phyloP scores from a whole-genome alignment of 2,888 invertebrate genomes.

The Acleris cristana region DNA sequence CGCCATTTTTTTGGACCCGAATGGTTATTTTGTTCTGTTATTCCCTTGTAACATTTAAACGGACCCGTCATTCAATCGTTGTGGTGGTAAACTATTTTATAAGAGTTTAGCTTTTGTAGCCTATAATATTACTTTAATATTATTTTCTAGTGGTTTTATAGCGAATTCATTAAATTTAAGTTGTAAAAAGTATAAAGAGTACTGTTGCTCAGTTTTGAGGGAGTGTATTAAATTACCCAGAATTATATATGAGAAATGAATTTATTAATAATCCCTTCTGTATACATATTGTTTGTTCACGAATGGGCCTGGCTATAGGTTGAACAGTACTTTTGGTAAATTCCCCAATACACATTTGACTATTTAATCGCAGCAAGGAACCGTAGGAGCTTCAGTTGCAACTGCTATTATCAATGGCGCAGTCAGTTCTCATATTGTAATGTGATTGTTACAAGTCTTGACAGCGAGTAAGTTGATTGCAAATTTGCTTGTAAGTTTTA shows the following conservation, averaged over 20 bases:
- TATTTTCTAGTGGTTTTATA: constrained; percentile 44
- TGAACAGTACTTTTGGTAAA: constrained; percentile 7
- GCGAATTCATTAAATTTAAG: constrained; percentile 64
- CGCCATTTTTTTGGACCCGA: constrained; percentile 6
- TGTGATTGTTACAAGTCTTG: constrained; percentile 10
- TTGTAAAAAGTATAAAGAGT: constrained; percentile 68
- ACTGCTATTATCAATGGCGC: background rate
- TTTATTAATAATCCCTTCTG: constrained; percentile 39
- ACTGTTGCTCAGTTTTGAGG: constrained; percentile 59
- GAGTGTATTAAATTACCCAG: constrained; percentile 49
- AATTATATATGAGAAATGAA: constrained; percentile 42
- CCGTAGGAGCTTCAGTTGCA: too few relatives aligned
- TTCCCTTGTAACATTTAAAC: constrained; percentile 9
- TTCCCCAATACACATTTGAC: background rate
- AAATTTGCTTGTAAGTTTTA: constrained; percentile 26
- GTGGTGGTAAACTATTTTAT: constrained; percentile 59
- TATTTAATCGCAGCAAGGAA: too few relatives aligned
- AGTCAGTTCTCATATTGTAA: constrained; percentile 4
- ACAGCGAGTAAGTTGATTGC: constrained; percentile 10
- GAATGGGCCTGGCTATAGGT: constrained; percentile 3
- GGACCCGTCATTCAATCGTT: constrained; percentile 40
- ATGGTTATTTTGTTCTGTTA: constrained; percentile 3
- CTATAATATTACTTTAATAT: constrained; percentile 67
- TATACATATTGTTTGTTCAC: constrained; percentile 32
- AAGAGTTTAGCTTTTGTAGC: constrained; percentile 58